phyloP scores from a whole-genome alignment of 1,140 invertebrate genomes.

The Wasmannia auropunctata region DNA sequence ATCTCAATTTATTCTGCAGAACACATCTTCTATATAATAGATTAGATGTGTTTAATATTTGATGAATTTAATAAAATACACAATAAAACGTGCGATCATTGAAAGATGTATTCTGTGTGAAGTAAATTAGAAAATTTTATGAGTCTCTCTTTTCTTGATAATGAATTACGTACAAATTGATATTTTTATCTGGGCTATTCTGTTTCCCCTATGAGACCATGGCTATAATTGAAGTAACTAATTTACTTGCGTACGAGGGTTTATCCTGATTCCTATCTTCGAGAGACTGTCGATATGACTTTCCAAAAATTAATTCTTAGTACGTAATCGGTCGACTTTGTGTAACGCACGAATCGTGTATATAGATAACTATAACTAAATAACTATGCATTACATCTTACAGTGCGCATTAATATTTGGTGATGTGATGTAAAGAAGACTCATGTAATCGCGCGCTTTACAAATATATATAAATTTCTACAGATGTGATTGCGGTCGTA shows the following conservation, averaged over 20 bases:
- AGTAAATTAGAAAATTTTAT: background rate
- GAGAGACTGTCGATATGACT: background rate
- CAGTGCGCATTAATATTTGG: too few relatives aligned
- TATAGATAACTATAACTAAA: background rate
- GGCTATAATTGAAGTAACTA: background rate
- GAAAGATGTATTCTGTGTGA: background rate
- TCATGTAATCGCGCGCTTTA: background rate
- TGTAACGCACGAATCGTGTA: background rate
- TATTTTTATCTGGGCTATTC: background rate
- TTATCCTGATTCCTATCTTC: constrained; percentile 24
- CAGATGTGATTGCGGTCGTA: too few relatives aligned
- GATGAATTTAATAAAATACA: background rate
- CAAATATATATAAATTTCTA: too few relatives aligned
- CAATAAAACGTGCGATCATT: background rate
- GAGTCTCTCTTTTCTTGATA: background rate
- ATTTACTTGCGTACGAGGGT: background rate
- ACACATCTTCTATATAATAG: background rate
- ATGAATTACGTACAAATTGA: background rate
- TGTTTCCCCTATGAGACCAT: background rate
- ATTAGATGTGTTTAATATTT: background rate
- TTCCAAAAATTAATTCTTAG: constrained; percentile 23
- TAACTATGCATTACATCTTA: background rate
- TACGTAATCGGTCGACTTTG: constrained; percentile 28
- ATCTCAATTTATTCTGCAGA: background rate
- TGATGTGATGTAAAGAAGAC: too few relatives aligned